A percentile compares a stretch with the other conserved stretches of the same genome.
Evolutionary conservation across 1,140 invertebrate genomes (phyloP).

Genomic region (Gerris buenoi): DNA sequence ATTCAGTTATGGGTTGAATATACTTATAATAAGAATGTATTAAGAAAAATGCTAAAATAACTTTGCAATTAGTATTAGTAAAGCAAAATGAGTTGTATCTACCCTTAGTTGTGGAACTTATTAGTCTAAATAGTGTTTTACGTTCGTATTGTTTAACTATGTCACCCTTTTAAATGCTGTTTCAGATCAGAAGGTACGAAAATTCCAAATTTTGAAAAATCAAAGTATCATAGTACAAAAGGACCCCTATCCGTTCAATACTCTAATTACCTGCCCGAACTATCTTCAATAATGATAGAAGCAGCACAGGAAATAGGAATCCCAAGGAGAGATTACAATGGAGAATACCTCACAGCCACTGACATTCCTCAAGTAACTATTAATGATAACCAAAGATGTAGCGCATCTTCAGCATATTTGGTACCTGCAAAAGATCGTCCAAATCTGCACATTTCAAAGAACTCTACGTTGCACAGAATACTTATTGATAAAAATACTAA

Average conservation of each 20-base stretch:
- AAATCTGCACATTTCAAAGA: constrained; percentile 40
- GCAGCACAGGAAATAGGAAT: constrained; percentile 35
- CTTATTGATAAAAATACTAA: constrained; percentile 35
- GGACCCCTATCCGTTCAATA: constrained; percentile 32
- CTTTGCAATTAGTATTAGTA: no score
- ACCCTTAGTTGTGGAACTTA: no score
- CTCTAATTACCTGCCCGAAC: constrained; percentile 23
- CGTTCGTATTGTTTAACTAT: no score
- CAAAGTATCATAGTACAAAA: constrained; percentile 39
- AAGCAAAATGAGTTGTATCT: no score
- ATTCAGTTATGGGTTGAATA: no score
- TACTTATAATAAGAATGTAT: no score
- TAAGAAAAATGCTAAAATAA: no score
- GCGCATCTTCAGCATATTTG: constrained; percentile 40
- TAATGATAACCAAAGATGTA: constrained; percentile 17
- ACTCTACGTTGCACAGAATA: constrained; percentile 38
- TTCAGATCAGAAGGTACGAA: constrained; percentile 36
- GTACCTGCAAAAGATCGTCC: constrained; percentile 33
- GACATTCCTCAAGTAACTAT: constrained; percentile 33
- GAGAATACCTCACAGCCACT: constrained; percentile 33
- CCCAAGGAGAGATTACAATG: constrained; percentile 36
- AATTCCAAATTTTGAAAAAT: constrained; percentile 31
- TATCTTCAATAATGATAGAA: constrained; percentile 32
- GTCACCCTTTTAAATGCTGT: no score
- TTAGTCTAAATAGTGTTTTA: no score